These are phyloP conservation scores for Phylloscopus whistleri DNA, from an alignment of 2,113 vertebrate genomes.

Conservation along the genomic window DNA sequence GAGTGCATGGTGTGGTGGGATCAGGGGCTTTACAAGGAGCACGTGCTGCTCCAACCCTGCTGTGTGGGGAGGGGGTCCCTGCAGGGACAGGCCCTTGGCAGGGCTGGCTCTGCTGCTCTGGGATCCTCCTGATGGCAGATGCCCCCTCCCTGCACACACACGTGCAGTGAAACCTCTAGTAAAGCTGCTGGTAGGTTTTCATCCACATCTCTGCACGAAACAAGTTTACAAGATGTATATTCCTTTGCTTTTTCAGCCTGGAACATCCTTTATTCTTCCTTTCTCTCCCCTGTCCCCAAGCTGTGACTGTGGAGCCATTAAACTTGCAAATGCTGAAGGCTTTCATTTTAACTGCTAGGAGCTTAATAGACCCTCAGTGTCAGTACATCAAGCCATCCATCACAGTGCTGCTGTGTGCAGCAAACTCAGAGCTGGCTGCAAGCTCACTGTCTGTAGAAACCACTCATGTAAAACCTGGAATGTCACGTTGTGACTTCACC, in stretches of 20 bases:
- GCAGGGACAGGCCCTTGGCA: background rate
- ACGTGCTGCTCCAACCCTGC: fast-evolving
- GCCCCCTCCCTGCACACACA: background rate
- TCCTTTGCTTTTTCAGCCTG: background rate
- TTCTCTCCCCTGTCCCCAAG: background rate
- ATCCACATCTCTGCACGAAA: background rate
- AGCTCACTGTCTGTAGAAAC: background rate
- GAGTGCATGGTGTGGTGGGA: fast-evolving
- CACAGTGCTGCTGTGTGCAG: background rate
- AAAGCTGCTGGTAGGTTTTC: background rate
- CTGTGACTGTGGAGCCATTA: background rate
- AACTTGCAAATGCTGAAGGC: background rate
- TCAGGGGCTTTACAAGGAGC: background rate
- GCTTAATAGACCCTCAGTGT: background rate
- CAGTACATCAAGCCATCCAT: background rate
- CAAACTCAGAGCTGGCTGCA: background rate
- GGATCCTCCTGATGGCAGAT: fast-evolving
- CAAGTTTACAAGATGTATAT: background rate
- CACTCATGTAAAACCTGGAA: background rate
- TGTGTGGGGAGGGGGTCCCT: fast-evolving
- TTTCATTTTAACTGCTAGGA: background rate
- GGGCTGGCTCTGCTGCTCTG: background rate
- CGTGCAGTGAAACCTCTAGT: background rate
- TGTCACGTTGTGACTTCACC: background rate
- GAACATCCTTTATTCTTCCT: background rate